Evolutionary conservation across 2,113 vertebrate species (phyloP), one percentile per base, ranked within the genome.

Genomic region (Myxocyprinus asiaticus): DNA sequence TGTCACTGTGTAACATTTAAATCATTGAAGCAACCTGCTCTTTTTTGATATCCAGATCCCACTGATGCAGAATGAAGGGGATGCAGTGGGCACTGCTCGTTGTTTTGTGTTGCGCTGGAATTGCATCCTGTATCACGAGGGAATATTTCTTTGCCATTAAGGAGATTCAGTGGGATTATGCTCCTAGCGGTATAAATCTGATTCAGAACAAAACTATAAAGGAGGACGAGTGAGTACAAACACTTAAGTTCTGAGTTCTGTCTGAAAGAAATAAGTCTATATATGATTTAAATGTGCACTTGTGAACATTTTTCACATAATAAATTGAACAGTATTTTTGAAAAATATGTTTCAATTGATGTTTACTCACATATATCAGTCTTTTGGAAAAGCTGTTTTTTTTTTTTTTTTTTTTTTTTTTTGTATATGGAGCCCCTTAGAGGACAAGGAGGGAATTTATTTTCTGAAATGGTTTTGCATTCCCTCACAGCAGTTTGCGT

Each of bases 61-160:
- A 74, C 11, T 55, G 4, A 43, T 47, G 10, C 66, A 80, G 55
- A 63, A 89, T 89, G 88, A 79, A 58, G 70, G 82, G 61, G 9
- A 61, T 81, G 8, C 48, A 67, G 51, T 63, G 62, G 58, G 63
- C 45, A 43, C 53, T 72, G n/a, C 11, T 83, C 43, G 48, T 87
- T 73, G 64, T 92, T 76, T 64, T 93, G 62, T 86, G 69, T 42
- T 88, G 82, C 66, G 72, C 79, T 11, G 81, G 71, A 3, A 79
- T 74, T 11, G 91, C 81, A 22, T 88, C 85, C 10, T 87, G 85
- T 10, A 51, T 84, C 58, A 89, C 43, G 45, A 89, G 92, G 72
- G 90, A 90, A n/a, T 93, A 93, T 77, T 93, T 92, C 66, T 8
- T 94, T 17, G 90, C 76, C 62, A 93, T 94, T 77, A 91, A 92